Percentiles rank a stretch among this genome's conserved stretches.
phyloP scores from a whole-genome alignment of 2,888 invertebrate species.

The Epistrophe eligans region DNA sequence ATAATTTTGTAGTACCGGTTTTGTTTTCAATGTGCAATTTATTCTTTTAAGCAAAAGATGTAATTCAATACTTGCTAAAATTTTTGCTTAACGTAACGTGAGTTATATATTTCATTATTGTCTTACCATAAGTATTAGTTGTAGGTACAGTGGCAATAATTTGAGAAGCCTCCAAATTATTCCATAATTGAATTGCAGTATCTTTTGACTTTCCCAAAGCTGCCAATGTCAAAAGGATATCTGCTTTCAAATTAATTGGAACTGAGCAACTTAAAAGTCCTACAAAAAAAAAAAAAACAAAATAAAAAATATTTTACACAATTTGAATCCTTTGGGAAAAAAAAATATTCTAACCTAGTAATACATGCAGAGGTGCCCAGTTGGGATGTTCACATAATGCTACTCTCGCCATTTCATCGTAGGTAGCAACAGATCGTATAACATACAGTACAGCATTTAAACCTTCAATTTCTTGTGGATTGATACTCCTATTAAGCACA shows the following conservation, averaged over 20 bases:
- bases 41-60: too few relatives aligned
- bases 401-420: conserved; percentile 92
- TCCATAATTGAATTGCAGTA: conserved; percentile 93
- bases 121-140: conserved; percentile 85
- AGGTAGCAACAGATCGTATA: conserved; percentile 90
- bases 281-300: conserved; percentile 72
- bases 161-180: conserved; percentile 92
- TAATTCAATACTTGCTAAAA: too few relatives aligned
- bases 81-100: too few relatives aligned
- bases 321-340: background rate
- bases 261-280: conserved; percentile 94
- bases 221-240: conserved; percentile 90
- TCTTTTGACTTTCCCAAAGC: conserved; percentile 91
- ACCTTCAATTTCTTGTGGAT: conserved; percentile 93
- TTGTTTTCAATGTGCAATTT: too few relatives aligned
- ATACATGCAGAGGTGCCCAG: conserved; percentile 92
- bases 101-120: too few relatives aligned
- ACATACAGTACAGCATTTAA: conserved; percentile 92
- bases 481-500: conserved; percentile 87
- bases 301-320: background rate
- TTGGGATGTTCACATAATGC: conserved; percentile 94
- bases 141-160: conserved; percentile 89
- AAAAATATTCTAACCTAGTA: conserved; percentile 86
- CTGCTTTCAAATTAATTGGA: conserved; percentile 93
- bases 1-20: too few relatives aligned